A percentile compares a stretch with the other conserved stretches of the same genome.
phyloP scores from a whole-genome alignment of 2,888 invertebrate species.

The Glomeris marginata region DNA sequence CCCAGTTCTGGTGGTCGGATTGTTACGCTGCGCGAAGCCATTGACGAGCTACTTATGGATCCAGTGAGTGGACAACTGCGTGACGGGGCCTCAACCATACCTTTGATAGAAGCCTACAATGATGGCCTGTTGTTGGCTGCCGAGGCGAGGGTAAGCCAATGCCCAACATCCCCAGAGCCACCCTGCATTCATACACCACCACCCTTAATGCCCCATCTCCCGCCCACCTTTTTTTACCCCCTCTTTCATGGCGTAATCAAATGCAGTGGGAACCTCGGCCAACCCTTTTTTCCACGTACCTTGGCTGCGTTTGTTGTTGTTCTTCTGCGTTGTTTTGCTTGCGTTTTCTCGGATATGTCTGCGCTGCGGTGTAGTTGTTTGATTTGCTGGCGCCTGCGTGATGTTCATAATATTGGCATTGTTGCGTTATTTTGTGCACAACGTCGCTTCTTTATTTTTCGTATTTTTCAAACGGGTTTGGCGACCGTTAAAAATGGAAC shows the following conservation, averaged over 20 bases:
- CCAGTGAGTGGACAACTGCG: constrained; percentile 54
- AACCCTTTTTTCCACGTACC: too few relatives aligned
- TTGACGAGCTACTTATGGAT: constrained; percentile 57
- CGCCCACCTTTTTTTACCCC: background rate
- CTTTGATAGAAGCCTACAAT: constrained; percentile 71
- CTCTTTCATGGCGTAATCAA: background rate
- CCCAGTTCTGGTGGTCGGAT: constrained; percentile 36
- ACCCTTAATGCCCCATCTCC: background rate
- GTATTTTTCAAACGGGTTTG: too few relatives aligned
- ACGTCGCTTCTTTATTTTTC: too few relatives aligned
- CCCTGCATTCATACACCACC: background rate
- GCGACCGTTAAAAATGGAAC: too few relatives aligned
- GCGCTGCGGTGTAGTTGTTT: too few relatives aligned
- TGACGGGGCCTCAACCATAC: constrained; percentile 55
- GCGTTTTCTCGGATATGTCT: background rate
- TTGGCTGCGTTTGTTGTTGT: background rate
- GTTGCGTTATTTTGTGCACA: background rate
- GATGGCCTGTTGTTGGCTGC: constrained; percentile 77
- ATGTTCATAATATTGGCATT: background rate
- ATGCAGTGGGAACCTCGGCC: too few relatives aligned
- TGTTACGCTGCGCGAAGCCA: constrained; percentile 56
- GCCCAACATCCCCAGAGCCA: background rate
- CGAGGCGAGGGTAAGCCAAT: constrained; percentile 75
- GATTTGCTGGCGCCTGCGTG: too few relatives aligned
- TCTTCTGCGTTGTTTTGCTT: background rate